These are phyloP conservation scores for Himalopsyche tibetana DNA, from an alignment of 2,888 invertebrate genomes.

Conservation along the genomic window DNA sequence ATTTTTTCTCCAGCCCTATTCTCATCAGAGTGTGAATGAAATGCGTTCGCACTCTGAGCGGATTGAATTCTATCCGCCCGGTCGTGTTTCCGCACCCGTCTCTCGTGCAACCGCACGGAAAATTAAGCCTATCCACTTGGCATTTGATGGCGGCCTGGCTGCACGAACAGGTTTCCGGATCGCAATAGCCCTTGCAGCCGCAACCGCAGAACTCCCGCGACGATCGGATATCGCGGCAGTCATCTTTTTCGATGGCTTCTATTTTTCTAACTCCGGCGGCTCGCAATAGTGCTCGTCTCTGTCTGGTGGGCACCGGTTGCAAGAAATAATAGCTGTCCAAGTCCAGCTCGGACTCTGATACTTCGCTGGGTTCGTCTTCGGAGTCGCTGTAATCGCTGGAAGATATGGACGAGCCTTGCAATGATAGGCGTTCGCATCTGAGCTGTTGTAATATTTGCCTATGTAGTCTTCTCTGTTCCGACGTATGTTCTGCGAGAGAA, in stretches of 20 bases:
- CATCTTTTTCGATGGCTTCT: conserved; percentile 94
- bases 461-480: conserved; percentile 91
- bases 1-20: conserved; percentile 90
- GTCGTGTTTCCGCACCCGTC: conserved; percentile 95
- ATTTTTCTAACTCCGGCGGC: conserved; percentile 97
- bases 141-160: conserved; percentile 97
- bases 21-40: conserved; percentile 98
- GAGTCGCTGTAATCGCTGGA: conserved; percentile 91
- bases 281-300: conserved; percentile 89
- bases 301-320: conserved; percentile 94
- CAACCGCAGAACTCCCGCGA: conserved; percentile 97
- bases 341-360: conserved; percentile 89
- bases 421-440: conserved; percentile 81
- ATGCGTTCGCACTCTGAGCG: conserved; percentile 95
- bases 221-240: conserved; percentile 93
- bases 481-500: conserved; percentile 90
- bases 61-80: conserved; percentile 97
- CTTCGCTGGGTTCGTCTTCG: conserved; percentile 89
- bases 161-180: conserved; percentile 96
- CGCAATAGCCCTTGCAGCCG: conserved; percentile 93
- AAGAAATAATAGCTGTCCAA: conserved; percentile 93
- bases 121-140: conserved; percentile 96
- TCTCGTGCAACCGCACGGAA: conserved; percentile 97
- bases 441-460: conserved; percentile 86
- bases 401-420: conserved; percentile 78